Base-by-base conservation (phyloP, 1,140 invertebrate genomes). In the Maconellicoccus hirsutus region DNA sequence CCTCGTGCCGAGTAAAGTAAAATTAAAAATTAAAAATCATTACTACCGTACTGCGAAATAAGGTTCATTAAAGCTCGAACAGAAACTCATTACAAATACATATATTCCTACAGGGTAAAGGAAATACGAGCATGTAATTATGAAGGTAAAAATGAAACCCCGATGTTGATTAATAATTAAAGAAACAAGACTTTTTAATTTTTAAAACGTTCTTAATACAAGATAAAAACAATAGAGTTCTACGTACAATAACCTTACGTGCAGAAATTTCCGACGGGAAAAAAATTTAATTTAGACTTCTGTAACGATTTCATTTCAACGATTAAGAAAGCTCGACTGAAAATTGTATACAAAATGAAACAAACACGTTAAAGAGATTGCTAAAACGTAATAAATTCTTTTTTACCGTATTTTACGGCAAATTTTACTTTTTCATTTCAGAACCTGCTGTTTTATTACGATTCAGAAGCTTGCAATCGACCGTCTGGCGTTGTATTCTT, bases 361-460 rank as follows among this genome's bases (percentile, higher is more conserved):
- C n/a, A n/a, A n/a, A n/a, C n/a, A n/a, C n/a, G n/a, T n/a, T n/a
- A n/a, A n/a, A n/a, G n/a, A n/a, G n/a, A n/a, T n/a, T n/a, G n/a
- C n/a, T n/a, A n/a, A n/a, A n/a, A n/a, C n/a, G n/a, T 14, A 38
- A 3, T 52, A 52, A 52, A 52, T 52, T 52, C 4, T 14, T 4
- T 52, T 52, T 19, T 52, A 52, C n/a, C 16, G 42, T 52, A 16
- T 52, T 52, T 52, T 16, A 52, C n/a, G 2, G 2, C 3, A 8
- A 52, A 3, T 4, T 52, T 19, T 52, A 52, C n/a, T 52, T 19
- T 52, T 52, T 52, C n/a, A 71, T 74, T 81, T 26, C 80, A 91
- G 89, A 96, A 96, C 81, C 78, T 95, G 71, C 80, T 96, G 71
- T 95, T 95, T 80, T 95, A 95, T 80, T 96, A 92, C 78, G 94